Percentiles rank a stretch among this genome's conserved stretches.
phyloP scores from a whole-genome alignment of 2,797 vertebrate genomes.

The Schizopygopsis malacanthus region DNA sequence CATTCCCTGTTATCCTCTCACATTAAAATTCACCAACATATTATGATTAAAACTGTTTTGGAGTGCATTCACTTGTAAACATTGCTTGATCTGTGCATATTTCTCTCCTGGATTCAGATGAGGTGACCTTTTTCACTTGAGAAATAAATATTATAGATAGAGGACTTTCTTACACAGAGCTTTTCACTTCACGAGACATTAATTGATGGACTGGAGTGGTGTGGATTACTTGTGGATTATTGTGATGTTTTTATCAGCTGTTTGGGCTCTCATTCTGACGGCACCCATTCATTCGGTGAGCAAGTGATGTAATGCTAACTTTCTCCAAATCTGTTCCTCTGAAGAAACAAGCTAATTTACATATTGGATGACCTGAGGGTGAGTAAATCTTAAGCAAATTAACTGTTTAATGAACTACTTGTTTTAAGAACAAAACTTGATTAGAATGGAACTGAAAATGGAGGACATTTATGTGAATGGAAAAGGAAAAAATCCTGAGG shows the following conservation, averaged over 20 bases:
- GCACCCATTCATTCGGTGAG: neutral
- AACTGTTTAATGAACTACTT: neutral
- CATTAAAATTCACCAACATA: no score
- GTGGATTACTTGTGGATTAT: neutral
- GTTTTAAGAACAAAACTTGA: neutral
- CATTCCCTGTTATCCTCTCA: no score
- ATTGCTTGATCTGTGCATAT: no score
- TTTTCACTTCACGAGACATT: neutral
- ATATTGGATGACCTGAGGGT: neutral
- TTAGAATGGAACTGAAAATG: no score
- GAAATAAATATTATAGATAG: no score
- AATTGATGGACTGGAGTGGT: neutral
- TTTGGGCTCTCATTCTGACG: no score
- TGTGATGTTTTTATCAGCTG: neutral
- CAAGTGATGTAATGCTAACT: neutral
- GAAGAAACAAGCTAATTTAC: neutral
- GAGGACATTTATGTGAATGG: neutral
- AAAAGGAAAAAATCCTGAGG: neutral
- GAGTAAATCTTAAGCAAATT: neutral
- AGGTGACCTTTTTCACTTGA: no score
- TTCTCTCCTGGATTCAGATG: no score
- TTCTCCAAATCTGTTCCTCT: neutral
- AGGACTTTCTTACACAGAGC: neutral
- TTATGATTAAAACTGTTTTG: no score
- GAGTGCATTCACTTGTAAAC: no score